Base-by-base conservation (phyloP, 1,140 invertebrate genomes). In the Drosophila nikananu region DNA sequence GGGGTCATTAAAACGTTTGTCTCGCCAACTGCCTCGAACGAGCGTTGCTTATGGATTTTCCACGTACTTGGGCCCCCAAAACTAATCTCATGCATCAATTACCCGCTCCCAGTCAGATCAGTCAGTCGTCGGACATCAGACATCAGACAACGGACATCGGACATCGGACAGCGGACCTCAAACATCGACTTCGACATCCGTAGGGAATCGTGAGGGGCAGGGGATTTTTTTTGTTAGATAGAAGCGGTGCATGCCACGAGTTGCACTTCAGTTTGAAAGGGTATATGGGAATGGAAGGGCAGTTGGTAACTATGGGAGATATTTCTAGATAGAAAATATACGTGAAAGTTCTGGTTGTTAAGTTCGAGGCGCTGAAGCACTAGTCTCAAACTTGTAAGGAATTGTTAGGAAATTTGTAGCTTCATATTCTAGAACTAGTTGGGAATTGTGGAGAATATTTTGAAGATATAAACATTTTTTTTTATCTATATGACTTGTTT, bases 31-130 rank as follows among this genome's bases (percentile, higher is more conserved):
- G 72, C 79, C 73, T 25, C 21, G 64, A 86, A 75, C 82, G 60
- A 84, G 82, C 84, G 84, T 83, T 66, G 82, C 83, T 87, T 87
- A 87, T 87, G 83, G 72, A 89, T 87, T 89, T 89, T 87, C 84
- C 55, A 89, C 81, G 81, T 89, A 87, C 84, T 89, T 84, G 77
- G 77, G 67, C 68, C 68, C 79, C 79, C 81, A 70, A 81, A 84
- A 84, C 84, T 87, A 90, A 89, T 89, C 84, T 90, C 86, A 89
- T 89, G 84, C 84, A 89, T 89, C 84, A 89, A 87, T 87, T 87
- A 87, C 84, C 82, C 58, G 77, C 78, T 70, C 66, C 46, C 76
- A 65, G 64, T 77, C 49, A 74, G 61, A 81, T 77, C 77, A 54
- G 82, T 74, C 63, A 80, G 81, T 71, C 65, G 42, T 49, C 68